Conservation (phyloP, 2,797 vertebrate genomes). For the Carduelis carduelis region DNA sequence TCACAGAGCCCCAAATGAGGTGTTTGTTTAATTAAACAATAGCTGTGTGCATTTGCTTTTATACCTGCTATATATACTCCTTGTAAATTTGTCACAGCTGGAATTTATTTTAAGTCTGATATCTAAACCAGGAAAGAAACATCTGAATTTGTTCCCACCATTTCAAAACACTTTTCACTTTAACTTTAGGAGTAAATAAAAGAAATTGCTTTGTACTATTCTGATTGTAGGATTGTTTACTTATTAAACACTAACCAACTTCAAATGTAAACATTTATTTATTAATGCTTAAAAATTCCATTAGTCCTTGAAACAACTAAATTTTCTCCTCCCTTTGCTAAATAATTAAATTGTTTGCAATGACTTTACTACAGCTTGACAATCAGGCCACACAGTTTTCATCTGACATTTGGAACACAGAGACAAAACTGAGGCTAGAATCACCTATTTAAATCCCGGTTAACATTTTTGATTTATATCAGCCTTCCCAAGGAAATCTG, state of each 20-base stretch:
- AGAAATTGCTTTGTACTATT: neutral
- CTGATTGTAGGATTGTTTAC: neutral
- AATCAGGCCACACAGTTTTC: neutral
- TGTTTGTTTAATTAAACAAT: neutral
- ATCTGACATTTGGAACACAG: neutral
- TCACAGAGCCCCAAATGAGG: neutral
- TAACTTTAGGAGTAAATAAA: neutral
- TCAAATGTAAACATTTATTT: neutral
- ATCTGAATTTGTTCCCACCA: neutral
- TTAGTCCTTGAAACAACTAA: neutral
- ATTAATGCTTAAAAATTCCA: neutral
- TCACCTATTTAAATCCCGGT: neutral
- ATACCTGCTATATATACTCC: neutral
- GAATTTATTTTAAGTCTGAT: neutral
- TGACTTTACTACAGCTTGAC: neutral
- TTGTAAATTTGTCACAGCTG: neutral
- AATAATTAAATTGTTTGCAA: neutral
- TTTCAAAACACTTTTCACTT: neutral
- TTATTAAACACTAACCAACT: neutral
- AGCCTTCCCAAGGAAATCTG: neutral
- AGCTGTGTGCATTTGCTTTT: neutral
- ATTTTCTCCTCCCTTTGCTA: neutral
- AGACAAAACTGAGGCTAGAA: neutral
- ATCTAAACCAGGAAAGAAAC: neutral
- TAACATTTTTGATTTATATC: neutral